Percentiles rank a stretch among this genome's conserved stretches.
These are phyloP conservation scores for Mellilla xanthometata DNA, from an alignment of 2,888 invertebrate genomes.

Conservation along the genomic window DNA sequence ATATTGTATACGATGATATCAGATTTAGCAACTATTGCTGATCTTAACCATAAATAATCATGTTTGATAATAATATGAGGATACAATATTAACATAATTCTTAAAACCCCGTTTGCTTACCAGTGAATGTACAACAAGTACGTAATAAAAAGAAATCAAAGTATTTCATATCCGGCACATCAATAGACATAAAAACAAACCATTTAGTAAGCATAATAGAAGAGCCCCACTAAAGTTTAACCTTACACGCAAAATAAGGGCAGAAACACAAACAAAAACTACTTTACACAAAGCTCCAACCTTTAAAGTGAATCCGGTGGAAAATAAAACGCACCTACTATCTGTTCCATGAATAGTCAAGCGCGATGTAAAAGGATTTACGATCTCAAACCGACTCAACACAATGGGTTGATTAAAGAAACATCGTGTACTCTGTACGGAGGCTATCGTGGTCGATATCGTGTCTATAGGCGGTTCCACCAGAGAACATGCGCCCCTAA, in stretches of 20 bases:
- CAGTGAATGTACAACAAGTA: too few relatives aligned
- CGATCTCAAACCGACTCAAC: conserved; percentile 30
- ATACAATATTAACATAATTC: too few relatives aligned
- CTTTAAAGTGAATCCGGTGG: conserved; percentile 20
- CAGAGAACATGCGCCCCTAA: neutral
- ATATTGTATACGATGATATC: too few relatives aligned
- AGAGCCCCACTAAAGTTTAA: neutral
- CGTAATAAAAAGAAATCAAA: too few relatives aligned
- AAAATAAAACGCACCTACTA: conserved; percentile 21
- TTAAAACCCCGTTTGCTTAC: too few relatives aligned
- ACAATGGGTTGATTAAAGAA: conserved; percentile 70
- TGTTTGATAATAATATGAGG: too few relatives aligned
- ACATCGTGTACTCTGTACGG: conserved; percentile 49
- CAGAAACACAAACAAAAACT: neutral
- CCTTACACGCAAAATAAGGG: neutral
- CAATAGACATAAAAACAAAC: neutral
- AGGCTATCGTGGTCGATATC: conserved; percentile 44
- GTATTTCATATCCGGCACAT: too few relatives aligned
- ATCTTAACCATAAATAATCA: too few relatives aligned
- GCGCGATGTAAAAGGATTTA: conserved; percentile 43
- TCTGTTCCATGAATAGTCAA: conserved; percentile 21
- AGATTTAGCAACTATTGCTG: too few relatives aligned
- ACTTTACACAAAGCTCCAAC: conserved; percentile 5
- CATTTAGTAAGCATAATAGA: neutral
- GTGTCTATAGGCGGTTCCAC: neutral